Evolutionary conservation across 2,888 invertebrate species (phyloP).

Genomic region (Toxonevra muliebris): DNA sequence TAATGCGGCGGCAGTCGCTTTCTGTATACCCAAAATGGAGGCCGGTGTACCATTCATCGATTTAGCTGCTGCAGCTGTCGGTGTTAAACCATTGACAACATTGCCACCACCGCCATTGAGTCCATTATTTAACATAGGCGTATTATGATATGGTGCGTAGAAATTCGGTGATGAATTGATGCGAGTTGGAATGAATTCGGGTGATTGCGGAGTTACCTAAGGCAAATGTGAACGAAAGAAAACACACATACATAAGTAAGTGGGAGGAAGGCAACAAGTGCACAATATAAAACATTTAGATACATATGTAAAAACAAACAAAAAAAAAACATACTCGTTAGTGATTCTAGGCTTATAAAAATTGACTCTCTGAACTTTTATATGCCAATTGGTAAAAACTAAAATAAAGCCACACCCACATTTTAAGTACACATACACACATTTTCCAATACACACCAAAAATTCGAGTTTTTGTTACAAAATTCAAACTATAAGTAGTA

Average conservation of each 20-base stretch:
- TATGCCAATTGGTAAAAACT: not conserved
- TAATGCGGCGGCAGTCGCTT: slow-evolving; percentile 53
- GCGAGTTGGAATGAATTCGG: slow-evolving; percentile 68
- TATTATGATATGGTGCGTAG: slow-evolving; percentile 63
- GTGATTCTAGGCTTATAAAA: not conserved
- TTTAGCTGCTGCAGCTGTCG: slow-evolving; percentile 49
- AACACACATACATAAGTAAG: not conserved
- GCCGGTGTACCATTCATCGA: slow-evolving; percentile 49
- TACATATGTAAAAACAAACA: slow-evolving; percentile 1
- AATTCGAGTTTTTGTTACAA: too few species aligned
- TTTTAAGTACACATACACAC: too few species aligned
- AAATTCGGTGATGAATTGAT: slow-evolving; percentile 63
- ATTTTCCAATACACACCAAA: too few species aligned
- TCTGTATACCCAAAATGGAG: slow-evolving; percentile 58
- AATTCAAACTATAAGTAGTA: too few species aligned
- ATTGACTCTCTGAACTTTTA: not conserved
- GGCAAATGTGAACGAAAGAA: not conserved
- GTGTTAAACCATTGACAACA: slow-evolving; percentile 48
- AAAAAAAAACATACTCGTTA: not conserved
- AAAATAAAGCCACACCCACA: not conserved
- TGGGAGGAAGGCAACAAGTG: not conserved
- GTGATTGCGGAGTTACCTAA: slow-evolving; percentile 68
- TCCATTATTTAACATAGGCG: slow-evolving; percentile 60
- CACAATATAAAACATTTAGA: not conserved
- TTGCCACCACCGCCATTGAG: slow-evolving; percentile 35